These are phyloP conservation scores for Oncorhynchus mykiss DNA, from an alignment of 2,113 vertebrate species.

Conservation along the genomic window DNA sequence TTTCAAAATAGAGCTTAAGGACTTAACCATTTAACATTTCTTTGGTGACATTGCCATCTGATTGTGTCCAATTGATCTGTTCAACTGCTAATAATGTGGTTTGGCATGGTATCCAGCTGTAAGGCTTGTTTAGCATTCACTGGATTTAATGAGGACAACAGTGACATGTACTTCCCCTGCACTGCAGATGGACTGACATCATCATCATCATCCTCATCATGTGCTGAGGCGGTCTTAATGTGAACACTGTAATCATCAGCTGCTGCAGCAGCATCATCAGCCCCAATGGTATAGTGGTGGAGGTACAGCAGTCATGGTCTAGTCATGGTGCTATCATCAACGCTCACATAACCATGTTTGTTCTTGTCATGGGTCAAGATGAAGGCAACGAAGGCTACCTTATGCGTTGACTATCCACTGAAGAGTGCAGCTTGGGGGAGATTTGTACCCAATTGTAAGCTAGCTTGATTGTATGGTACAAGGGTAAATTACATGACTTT, in stretches of 20 bases:
- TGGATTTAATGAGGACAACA: slow-evolving; percentile 32
- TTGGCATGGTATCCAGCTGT: slow-evolving; percentile 12
- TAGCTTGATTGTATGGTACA: not conserved
- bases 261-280: slow-evolving; percentile 12
- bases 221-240: slow-evolving; percentile 18
- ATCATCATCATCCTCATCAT: slow-evolving; percentile 30
- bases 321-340: slow-evolving; percentile 43
- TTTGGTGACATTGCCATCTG: not conserved
- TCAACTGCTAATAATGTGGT: slow-evolving; percentile 17
- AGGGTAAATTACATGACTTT: not conserved
- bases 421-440: not conserved
- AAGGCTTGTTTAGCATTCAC: slow-evolving; percentile 23
- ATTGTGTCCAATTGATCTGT: slow-evolving; percentile 23
- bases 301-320: not conserved
- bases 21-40: not conserved
- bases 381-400: not conserved
- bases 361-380: slow-evolving; percentile 22
- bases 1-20: not conserved
- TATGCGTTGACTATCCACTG: not conserved
- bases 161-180: slow-evolving; percentile 22
- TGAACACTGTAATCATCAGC: slow-evolving; percentile 30
- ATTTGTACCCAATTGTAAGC: not conserved
- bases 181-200: slow-evolving; percentile 26
- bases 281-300: slow-evolving; percentile 4
- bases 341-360: slow-evolving; percentile 36